A percentile compares a stretch with the other conserved stretches of the same genome.
Evolutionary conservation across 2,888 invertebrate species (phyloP).

Genomic region (Syrphus vitripennis): DNA sequence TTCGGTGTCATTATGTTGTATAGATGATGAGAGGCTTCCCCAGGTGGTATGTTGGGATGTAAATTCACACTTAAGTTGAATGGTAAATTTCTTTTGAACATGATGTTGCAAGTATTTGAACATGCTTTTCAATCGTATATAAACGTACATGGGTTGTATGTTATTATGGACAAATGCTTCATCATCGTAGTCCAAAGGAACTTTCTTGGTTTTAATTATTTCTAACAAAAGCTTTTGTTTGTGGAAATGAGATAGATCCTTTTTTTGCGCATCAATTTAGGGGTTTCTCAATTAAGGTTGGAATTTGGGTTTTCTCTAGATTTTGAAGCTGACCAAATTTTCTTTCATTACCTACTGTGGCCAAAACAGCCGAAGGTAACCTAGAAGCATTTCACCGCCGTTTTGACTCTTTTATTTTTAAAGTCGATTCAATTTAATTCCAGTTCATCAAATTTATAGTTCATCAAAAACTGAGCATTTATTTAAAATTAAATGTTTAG

Average conservation of each 20-base stretch:
- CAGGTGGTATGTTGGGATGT: conserved; percentile 8
- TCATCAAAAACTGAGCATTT: no score
- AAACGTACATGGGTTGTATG: not conserved
- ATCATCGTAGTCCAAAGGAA: not conserved
- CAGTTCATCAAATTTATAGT: no score
- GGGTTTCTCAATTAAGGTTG: no score
- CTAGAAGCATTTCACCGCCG: no score
- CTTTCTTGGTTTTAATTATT: not conserved
- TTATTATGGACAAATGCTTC: not conserved
- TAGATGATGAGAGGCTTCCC: not conserved
- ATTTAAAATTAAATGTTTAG: no score
- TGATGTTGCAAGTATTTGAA: conserved; percentile 2
- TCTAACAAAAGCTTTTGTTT: not conserved
- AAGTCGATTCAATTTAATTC: no score
- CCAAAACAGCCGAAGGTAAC: no score
- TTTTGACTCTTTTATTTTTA: no score
- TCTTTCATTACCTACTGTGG: no score
- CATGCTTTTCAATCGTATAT: not conserved
- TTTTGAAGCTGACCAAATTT: no score
- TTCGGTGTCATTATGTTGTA: conserved; percentile 22
- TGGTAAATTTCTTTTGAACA: conserved; percentile 1
- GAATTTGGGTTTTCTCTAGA: no score
- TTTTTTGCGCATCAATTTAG: no score
- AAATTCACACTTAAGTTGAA: conserved; percentile 12
- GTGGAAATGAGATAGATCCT: not conserved